A percentile compares a stretch with the other conserved stretches of the same genome.
phyloP scores from a whole-genome alignment of 2,113 vertebrate species.

The Chrysemys picta region DNA sequence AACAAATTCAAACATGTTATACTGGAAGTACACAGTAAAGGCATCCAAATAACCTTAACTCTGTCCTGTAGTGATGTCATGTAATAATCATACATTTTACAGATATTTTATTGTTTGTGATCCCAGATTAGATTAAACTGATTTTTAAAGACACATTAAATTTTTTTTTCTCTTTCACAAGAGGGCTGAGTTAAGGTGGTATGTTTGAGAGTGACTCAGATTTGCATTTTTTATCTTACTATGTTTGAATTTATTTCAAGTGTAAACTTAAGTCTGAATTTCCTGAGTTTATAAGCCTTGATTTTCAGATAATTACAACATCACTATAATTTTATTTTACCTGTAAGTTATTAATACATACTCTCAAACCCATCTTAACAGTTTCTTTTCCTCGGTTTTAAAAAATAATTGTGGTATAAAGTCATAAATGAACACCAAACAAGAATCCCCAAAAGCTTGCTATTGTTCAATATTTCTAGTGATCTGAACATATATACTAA shows the following conservation, averaged over 20 bases:
- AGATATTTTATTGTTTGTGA: background rate
- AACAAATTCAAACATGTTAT: background rate
- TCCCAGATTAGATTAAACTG: background rate
- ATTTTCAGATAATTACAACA: background rate
- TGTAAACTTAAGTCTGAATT: background rate
- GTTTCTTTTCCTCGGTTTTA: background rate
- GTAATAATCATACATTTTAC: rapidly evolving
- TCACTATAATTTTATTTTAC: background rate
- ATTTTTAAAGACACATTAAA: background rate
- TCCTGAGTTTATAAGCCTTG: background rate
- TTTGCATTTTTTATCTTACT: background rate
- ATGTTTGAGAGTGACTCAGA: rapidly evolving
- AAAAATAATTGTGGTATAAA: background rate
- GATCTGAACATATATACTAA: background rate
- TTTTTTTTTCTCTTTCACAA: background rate
- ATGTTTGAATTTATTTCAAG: background rate
- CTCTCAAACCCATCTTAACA: background rate
- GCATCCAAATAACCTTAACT: background rate
- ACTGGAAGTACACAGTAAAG: rapidly evolving
- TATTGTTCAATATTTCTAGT: background rate
- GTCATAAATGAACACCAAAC: background rate
- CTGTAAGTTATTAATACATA: background rate
- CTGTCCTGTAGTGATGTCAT: rapidly evolving
- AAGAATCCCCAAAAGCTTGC: background rate
- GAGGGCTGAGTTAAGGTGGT: rapidly evolving